Base-by-base conservation (phyloP, 2,113 vertebrate genomes). In the Thymallus thymallus region DNA sequence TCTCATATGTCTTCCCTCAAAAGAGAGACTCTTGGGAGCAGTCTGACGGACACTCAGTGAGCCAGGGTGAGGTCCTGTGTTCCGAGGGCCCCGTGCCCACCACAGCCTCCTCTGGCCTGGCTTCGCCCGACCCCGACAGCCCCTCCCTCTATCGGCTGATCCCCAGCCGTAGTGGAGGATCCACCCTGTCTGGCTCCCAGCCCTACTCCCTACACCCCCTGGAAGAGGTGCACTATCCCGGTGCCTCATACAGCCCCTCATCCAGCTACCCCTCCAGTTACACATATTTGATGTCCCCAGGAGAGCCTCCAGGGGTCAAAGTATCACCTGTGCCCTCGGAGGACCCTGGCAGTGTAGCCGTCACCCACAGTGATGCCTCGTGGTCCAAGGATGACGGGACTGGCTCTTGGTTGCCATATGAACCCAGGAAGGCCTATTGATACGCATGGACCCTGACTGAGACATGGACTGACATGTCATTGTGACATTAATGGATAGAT, bases 1-100 rank as follows among this genome's bases (percentile, higher is more conserved):
- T 30, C 65, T 65, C 41, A 18, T 62, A 16, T 77, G 73, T 74
- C 73, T 63, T 16, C 74, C 72, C 41, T 72, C 66, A 24, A 62
- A 86, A 96, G 94, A 94, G 92, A 85, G 94, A 95, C 71, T 86
- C 95, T 0, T 95, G 94, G 95, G 95, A 95, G 68, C 95, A 94
- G 80, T 84, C 71, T 5, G 68, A 89, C 13, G 60, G 93, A 0
- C 91, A 95, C 24, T 82, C 87, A 0, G 88, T 93, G 48, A 80
- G 82, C 85, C 94, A 94, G 77, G 3, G 73, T 0, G 94, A 95
- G 0, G 45, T 69, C 0, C 2, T 81, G 0, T 91, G 93, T 9
- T 18, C 92, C 0, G 93, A 95, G 0, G 48, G 86, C 1, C 82
- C 94, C 71, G 92, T 92, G 75, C 77, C 85, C 0, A 79, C 89